Evolutionary conservation across 2,113 vertebrate genomes (phyloP), one percentile per base, ranked within the genome.

Genomic region (Cyprinodon variegatus): DNA sequence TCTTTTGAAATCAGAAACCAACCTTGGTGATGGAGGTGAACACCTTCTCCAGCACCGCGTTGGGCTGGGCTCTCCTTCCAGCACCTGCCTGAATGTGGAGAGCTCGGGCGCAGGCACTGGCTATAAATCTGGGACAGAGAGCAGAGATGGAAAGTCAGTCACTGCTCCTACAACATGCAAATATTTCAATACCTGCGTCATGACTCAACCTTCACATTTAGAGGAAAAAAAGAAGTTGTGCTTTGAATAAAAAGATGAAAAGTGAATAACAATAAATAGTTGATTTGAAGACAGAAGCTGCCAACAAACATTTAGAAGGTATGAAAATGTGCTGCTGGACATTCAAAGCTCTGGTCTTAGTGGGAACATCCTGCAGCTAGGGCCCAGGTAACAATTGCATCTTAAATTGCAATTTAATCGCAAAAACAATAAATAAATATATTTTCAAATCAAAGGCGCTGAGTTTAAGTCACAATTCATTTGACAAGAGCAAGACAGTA

Each of bases 11-110:
- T 22, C 4, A 17, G 7, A n/a, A 59, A 65, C 71, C 36, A 70
- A 99, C 98, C 97, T 99, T 98, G 63, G 97, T 96, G 84, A 99
- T 95, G 87, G 96, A 98, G 86, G 95, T 84, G 92, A 97, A 99
- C 93, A 99, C 97, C 92, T 99, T 98, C 92, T 99, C 98, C 91
- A 99, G 95, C 79, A 98, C 96, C 20, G 96, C 93, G 76, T 98
- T 98, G 86, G 95, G 93, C 78, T 95, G 95, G 61, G 94, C 95
- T 94, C 90, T 91, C 86, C 93, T 94, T 84, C 86, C 93, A 70
- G 89, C 91, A 20, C 89, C 95, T 39, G 94, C 93, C 36, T 97
- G 94, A 65, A 99, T 95, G 89, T 94, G 94, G 75, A 98, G 89
- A 68, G 83, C 83, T 71, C 92, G 92, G 70, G 97, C 97, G 81